These are phyloP conservation scores for Lasioglossum leucozonium DNA, from an alignment of 2,888 invertebrate species.

Conservation along the genomic window DNA sequence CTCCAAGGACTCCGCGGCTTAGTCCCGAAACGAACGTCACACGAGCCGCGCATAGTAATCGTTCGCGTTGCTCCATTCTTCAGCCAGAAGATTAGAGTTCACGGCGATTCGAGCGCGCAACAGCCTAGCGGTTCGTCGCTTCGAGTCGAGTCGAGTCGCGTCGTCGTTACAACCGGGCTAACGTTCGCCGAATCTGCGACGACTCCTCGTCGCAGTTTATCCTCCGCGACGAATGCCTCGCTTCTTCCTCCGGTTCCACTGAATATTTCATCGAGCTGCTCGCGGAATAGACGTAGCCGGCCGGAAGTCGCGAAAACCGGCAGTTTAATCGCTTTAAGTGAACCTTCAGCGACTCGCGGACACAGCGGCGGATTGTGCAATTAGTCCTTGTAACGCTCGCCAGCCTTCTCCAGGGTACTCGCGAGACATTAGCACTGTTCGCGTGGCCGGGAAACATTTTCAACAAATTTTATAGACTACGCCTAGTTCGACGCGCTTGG, in stretches of 20 bases:
- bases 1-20: slow-evolving; percentile 35
- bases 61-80: slow-evolving; percentile 47
- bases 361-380: background rate
- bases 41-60: slow-evolving; percentile 33
- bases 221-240: background rate
- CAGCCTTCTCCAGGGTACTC: background rate
- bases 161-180: slow-evolving; percentile 20
- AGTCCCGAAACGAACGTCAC: slow-evolving; percentile 27
- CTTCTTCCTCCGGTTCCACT: slow-evolving; percentile 2
- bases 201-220: slow-evolving; percentile 34
- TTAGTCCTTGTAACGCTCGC: background rate
- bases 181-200: slow-evolving; percentile 37
- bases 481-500: background rate
- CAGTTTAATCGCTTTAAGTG: slow-evolving; percentile 34
- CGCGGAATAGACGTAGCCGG: slow-evolving; percentile 17
- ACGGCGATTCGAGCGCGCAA: slow-evolving; percentile 43
- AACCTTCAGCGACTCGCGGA: slow-evolving; percentile 18
- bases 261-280: slow-evolving; percentile 38
- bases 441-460: background rate
- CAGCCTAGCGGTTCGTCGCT: background rate
- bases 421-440: background rate
- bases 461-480: background rate
- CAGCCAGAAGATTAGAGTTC: slow-evolving; percentile 52
- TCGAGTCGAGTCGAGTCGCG: too few relatives aligned
- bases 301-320: slow-evolving; percentile 10